Percentiles rank a stretch among this genome's conserved stretches.
phyloP scores from a whole-genome alignment of 2,113 vertebrate species.

The Nycticryphes semicollaris region DNA sequence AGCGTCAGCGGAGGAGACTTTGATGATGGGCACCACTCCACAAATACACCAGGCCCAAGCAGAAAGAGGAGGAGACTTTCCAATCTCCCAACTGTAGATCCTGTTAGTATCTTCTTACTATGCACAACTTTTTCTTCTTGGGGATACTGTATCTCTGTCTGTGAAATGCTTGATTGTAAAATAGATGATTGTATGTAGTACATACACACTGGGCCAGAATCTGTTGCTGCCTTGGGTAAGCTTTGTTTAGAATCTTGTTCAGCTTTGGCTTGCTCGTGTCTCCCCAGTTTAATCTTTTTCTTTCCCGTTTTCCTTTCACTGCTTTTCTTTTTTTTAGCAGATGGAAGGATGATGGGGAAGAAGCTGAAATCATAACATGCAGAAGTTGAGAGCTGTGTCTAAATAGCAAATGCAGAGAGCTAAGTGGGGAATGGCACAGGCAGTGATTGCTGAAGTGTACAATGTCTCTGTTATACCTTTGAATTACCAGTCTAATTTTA shows the following conservation, averaged over 20 bases:
- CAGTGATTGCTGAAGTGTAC: not conserved
- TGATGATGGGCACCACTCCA: constrained; percentile 90
- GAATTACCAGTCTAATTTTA: not conserved
- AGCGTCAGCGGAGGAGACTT: constrained; percentile 96
- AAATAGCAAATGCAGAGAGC: not conserved
- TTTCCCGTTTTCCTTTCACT: not conserved
- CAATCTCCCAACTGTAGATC: constrained; percentile 95
- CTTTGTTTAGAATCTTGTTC: not conserved
- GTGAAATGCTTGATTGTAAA: not conserved
- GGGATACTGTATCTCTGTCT: not conserved
- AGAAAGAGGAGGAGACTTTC: constrained; percentile 93
- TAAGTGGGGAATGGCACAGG: not conserved
- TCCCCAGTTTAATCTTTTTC: not conserved
- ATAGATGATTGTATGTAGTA: fast-evolving
- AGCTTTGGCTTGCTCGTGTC: not conserved
- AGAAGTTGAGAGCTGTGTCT: not conserved
- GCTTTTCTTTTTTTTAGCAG: not conserved
- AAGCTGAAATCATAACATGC: not conserved
- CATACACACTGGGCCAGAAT: not conserved
- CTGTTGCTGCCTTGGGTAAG: not conserved
- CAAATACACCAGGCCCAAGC: constrained; percentile 85
- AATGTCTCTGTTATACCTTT: not conserved
- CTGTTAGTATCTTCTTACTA: constrained; percentile 82
- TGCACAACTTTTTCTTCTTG: not conserved
- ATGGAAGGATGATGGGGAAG: not conserved